phyloP scores from a whole-genome alignment of 2,888 invertebrate genomes.

The Helicoverpa assulta region DNA sequence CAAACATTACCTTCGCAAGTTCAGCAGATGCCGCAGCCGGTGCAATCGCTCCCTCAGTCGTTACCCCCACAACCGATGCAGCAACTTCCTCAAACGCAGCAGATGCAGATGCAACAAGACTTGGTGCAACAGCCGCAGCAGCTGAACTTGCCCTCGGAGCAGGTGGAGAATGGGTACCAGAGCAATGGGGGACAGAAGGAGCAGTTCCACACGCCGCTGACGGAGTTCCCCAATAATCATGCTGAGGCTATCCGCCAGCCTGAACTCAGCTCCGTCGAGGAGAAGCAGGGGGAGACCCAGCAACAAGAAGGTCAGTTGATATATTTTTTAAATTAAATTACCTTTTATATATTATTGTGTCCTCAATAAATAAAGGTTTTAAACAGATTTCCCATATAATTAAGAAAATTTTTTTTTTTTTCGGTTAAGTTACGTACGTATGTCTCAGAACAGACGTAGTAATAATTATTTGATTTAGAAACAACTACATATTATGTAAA shows the following conservation, averaged over 20 bases:
- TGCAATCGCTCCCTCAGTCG: slow-evolving; percentile 14
- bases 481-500: no score
- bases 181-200: slow-evolving; percentile 79
- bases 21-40: slow-evolving; percentile 45
- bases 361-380: not conserved
- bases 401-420: no score
- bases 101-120: slow-evolving; percentile 61
- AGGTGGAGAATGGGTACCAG: slow-evolving; percentile 73
- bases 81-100: slow-evolving; percentile 39
- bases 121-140: slow-evolving; percentile 74
- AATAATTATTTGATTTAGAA: no score
- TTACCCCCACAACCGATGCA: slow-evolving; percentile 48
- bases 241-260: slow-evolving; percentile 77
- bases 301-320: slow-evolving; percentile 77
- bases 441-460: no score
- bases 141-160: slow-evolving; percentile 74
- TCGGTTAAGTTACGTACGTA: no score
- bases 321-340: not conserved
- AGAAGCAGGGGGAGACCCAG: slow-evolving; percentile 79
- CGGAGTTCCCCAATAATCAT: slow-evolving; percentile 82
- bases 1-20: slow-evolving; percentile 5
- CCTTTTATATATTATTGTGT: not conserved
- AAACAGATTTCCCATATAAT: no score
- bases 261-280: slow-evolving; percentile 84
- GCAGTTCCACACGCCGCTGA: slow-evolving; percentile 86